Percentiles rank a stretch among this genome's conserved stretches.
These are phyloP conservation scores for Gasteruption jaculator DNA, from an alignment of 2,888 invertebrate genomes.

Conservation along the genomic window DNA sequence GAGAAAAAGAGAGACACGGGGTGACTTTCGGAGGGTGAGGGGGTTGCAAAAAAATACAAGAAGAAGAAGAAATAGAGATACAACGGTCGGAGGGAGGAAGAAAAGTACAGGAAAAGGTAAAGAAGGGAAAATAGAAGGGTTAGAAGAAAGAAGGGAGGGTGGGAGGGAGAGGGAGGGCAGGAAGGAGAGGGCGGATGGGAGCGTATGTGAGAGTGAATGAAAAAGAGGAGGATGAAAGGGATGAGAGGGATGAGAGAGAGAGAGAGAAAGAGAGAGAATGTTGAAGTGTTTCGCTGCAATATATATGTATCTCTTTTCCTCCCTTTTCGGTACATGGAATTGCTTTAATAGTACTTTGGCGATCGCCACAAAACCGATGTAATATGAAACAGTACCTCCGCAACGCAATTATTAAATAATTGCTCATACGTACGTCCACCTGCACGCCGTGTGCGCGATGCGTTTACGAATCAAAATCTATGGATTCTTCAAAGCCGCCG, in stretches of 20 bases:
- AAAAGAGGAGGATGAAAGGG: not conserved
- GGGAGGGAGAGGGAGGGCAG: not conserved
- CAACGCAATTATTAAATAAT: no score
- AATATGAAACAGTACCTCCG: no score
- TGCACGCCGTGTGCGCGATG: no score
- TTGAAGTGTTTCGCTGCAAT: constrained; percentile 31
- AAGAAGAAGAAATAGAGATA: constrained; percentile 3
- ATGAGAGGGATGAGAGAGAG: constrained; percentile 9
- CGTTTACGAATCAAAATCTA: no score
- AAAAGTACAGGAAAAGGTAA: constrained; percentile 15
- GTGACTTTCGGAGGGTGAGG: constrained; percentile 7
- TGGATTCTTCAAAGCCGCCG: no score
- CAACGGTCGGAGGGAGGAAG: constrained; percentile 13
- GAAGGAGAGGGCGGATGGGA: constrained; percentile 1
- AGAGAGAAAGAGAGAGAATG: constrained; percentile 7
- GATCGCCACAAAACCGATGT: no score
- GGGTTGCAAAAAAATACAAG: constrained; percentile 12
- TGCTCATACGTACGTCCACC: no score
- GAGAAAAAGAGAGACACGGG: constrained; percentile 18
- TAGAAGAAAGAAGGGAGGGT: not conserved
- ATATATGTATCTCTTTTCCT: constrained; percentile 27
- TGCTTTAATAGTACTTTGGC: no score
- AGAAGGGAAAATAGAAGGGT: not conserved
- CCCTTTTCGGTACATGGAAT: no score
- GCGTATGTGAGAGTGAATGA: not conserved